A percentile compares a stretch with the other conserved stretches of the same genome.
These are phyloP conservation scores for Lottia scabra DNA, from an alignment of 2,888 invertebrate genomes.

Conservation along the genomic window DNA sequence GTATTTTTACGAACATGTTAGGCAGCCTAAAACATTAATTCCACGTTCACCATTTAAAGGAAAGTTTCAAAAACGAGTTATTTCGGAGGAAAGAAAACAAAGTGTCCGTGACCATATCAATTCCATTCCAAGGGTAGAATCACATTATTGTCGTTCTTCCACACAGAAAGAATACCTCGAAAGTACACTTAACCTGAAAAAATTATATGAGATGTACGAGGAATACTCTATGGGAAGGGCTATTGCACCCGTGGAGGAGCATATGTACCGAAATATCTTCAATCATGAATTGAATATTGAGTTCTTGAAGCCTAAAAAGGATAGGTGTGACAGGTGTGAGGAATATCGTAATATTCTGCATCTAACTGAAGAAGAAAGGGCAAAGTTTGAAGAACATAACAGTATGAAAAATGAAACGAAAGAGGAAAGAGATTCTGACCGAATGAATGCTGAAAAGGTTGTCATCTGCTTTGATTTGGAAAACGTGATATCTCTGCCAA, in stretches of 20 bases:
- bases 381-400: background rate
- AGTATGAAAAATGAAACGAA: slow-evolving; percentile 8
- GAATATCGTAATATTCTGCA: background rate
- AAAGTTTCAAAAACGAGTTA: background rate
- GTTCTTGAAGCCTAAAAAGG: slow-evolving; percentile 9
- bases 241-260: background rate
- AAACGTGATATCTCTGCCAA: slow-evolving; percentile 8
- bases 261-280: slow-evolving; percentile 1
- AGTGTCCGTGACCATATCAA: background rate
- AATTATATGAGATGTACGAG: background rate
- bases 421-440: slow-evolving; percentile 3
- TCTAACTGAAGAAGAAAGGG: background rate
- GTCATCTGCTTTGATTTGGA: slow-evolving; percentile 16
- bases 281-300: slow-evolving; percentile 4
- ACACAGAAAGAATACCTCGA: background rate
- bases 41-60: background rate
- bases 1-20: background rate
- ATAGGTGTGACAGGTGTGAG: slow-evolving; percentile 11
- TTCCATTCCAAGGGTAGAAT: background rate
- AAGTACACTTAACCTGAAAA: background rate
- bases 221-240: background rate
- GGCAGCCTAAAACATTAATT: background rate
- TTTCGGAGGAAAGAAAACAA: background rate
- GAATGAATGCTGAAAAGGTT: background rate
- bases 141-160: background rate